Evolutionary conservation across 2,888 invertebrate genomes (phyloP).

Genomic region (Panopea generosa): DNA sequence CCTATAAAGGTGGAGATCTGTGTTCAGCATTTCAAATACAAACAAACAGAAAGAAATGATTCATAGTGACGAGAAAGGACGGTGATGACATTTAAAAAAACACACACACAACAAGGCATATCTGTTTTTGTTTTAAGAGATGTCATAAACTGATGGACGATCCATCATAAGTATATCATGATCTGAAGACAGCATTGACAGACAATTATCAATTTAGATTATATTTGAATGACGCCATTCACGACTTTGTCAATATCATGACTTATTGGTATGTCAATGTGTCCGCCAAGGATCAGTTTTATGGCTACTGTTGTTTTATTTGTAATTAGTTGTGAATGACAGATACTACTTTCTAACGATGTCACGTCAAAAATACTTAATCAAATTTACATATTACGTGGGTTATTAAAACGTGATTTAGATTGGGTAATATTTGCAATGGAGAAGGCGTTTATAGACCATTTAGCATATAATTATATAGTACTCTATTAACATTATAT

Average conservation of each 20-base stretch:
- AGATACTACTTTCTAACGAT: not conserved
- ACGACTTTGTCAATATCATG: slow-evolving; percentile 19
- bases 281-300: slow-evolving; percentile 17
- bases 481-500: no score
- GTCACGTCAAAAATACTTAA: not conserved
- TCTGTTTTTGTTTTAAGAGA: slow-evolving; percentile 6
- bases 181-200: slow-evolving; percentile 23
- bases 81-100: no score
- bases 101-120: no score
- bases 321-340: slow-evolving; percentile 12
- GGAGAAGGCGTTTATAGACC: no score
- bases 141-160: not conserved
- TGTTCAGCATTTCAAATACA: no score
- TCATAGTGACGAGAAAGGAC: no score
- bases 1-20: no score
- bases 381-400: no score
- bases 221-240: slow-evolving; percentile 30
- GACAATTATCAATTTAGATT: slow-evolving; percentile 29
- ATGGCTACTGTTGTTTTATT: slow-evolving; percentile 17
- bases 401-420: no score
- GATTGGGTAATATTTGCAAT: no score
- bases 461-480: no score
- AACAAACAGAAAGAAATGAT: no score
- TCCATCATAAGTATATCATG: slow-evolving; percentile 9
- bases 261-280: slow-evolving; percentile 13